These are phyloP conservation scores for Bombus waltoni DNA, from an alignment of 1,140 invertebrate species.

Conservation along the genomic window DNA sequence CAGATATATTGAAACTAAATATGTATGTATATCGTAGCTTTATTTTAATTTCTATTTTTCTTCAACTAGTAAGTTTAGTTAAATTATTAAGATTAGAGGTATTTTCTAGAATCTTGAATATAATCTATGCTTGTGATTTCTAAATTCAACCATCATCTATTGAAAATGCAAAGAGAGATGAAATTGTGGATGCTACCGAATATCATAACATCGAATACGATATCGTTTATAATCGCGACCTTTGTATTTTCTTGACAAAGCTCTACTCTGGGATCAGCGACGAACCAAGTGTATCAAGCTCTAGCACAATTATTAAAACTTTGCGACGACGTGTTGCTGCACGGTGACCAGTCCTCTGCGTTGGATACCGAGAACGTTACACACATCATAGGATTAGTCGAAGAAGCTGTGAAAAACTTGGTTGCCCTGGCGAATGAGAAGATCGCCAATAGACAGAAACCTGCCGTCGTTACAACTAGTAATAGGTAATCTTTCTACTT, in stretches of 20 bases:
- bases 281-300: conserved; percentile 93
- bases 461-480: conserved; percentile 74
- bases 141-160: neutral
- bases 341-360: conserved; percentile 86
- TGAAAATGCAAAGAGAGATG: too few relatives aligned
- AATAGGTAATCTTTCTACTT: conserved; percentile 76
- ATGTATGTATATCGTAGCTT: too few relatives aligned
- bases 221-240: too few relatives aligned
- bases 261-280: conserved; percentile 88
- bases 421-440: conserved; percentile 87
- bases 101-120: too few relatives aligned
- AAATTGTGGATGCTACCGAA: too few relatives aligned
- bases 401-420: conserved; percentile 90
- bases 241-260: conserved; percentile 74
- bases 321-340: conserved; percentile 93
- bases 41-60: too few relatives aligned
- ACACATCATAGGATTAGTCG: conserved; percentile 90
- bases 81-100: too few relatives aligned
- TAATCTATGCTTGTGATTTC: neutral
- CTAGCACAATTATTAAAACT: conserved; percentile 93
- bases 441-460: conserved; percentile 84
- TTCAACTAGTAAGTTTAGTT: too few relatives aligned
- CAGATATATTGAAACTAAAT: too few relatives aligned
- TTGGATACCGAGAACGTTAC: conserved; percentile 89
- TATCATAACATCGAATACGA: too few relatives aligned